phyloP scores from a whole-genome alignment of 2,797 vertebrate species.

The Myotis planiceps region DNA sequence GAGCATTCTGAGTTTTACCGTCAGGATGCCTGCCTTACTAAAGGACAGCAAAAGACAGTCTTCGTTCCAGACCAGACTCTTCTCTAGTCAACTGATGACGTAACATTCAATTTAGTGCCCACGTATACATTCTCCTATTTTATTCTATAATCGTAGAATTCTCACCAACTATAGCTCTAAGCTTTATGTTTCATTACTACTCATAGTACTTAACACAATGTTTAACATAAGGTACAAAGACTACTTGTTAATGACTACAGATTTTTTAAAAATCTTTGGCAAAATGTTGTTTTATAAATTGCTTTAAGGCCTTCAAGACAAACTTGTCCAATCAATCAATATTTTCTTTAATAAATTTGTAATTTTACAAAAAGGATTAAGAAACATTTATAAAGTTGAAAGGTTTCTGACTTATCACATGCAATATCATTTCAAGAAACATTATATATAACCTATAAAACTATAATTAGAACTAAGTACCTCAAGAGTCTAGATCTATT shows the following conservation, averaged over 20 bases:
- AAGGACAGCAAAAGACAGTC: neutral
- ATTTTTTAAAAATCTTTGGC: neutral
- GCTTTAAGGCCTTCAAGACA: neutral
- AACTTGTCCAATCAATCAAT: neutral
- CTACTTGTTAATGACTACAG: neutral
- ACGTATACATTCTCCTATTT: neutral
- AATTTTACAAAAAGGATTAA: slow-evolving; percentile 37
- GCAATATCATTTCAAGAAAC: neutral
- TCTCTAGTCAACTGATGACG: neutral
- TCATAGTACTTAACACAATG: neutral
- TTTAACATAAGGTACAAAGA: neutral
- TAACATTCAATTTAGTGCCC: neutral
- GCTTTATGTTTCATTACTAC: slow-evolving; percentile 13
- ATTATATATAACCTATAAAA: neutral
- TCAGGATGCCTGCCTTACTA: neutral
- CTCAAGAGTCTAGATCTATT: slow-evolving; percentile 25
- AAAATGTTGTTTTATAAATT: slow-evolving; percentile 43
- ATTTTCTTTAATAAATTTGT: neutral
- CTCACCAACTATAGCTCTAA: neutral
- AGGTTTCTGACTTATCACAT: neutral
- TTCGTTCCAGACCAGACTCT: neutral
- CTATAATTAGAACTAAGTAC: slow-evolving; percentile 7
- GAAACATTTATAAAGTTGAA: neutral
- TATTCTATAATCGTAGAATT: neutral
- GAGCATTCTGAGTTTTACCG: neutral